phyloP scores from a whole-genome alignment of 2,113 vertebrate genomes.

The Steatornis caripensis region DNA sequence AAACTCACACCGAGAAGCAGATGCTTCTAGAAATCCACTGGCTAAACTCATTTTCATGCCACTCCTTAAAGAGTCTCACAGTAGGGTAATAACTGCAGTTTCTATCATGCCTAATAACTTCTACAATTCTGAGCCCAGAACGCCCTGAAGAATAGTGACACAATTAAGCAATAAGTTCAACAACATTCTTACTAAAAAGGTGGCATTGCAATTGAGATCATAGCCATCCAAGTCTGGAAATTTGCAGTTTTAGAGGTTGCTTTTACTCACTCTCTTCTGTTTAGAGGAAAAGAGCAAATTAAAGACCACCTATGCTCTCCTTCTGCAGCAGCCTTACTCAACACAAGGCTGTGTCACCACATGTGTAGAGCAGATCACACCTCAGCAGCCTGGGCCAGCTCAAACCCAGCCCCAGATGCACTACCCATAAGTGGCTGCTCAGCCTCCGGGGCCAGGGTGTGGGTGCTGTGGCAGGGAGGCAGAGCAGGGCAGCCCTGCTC shows the following conservation, averaged over 20 bases:
- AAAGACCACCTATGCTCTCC: background rate
- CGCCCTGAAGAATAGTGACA: background rate
- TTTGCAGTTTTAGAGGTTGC: background rate
- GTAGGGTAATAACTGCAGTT: background rate
- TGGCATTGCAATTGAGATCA: background rate
- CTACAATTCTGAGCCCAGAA: background rate
- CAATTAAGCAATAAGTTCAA: background rate
- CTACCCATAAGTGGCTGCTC: background rate
- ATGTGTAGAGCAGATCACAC: fast-evolving
- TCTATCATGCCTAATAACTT: background rate
- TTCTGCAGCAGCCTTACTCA: background rate
- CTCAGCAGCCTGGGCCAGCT: background rate
- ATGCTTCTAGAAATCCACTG: background rate
- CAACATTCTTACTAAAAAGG: background rate
- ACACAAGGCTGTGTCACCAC: background rate
- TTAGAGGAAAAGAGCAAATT: background rate
- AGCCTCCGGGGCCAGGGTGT: background rate
- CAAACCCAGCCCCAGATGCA: background rate
- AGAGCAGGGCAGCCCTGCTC: background rate
- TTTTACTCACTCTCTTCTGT: background rate
- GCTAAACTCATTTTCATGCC: background rate
- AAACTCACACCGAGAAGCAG: background rate
- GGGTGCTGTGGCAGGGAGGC: background rate
- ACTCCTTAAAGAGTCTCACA: background rate
- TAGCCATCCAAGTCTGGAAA: background rate